Evolutionary conservation across 53 echinoderm and acorn worm species (phyloP).

Genomic region (Patiria pectinifera): DNA sequence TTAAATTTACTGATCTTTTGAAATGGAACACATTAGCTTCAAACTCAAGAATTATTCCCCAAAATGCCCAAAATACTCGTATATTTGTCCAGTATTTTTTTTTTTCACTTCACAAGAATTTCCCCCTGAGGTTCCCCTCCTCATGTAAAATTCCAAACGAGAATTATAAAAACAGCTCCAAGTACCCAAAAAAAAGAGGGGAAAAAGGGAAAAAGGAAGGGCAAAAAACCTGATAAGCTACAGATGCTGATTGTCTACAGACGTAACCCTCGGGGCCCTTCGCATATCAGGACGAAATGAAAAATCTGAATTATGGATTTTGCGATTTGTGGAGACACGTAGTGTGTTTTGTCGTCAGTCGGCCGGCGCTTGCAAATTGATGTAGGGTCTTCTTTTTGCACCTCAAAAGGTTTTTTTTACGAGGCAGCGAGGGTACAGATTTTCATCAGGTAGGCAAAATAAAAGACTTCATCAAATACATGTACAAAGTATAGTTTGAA

Average conservation of each 20-base stretch:
- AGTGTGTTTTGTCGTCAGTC: not conserved
- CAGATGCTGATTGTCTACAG: not conserved
- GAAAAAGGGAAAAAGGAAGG: not conserved
- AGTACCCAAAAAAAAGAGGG: not conserved
- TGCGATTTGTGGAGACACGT: not conserved
- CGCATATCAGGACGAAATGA: not conserved
- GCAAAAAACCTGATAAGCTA: not conserved
- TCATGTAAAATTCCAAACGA: not conserved
- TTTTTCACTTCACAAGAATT: not conserved
- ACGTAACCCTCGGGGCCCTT: not conserved
- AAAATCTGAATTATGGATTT: conserved; percentile 16
- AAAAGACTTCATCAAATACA: too few relatives aligned
- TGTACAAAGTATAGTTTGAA: too few relatives aligned
- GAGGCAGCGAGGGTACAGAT: too few relatives aligned
- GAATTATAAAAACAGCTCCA: not conserved
- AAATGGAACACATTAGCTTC: not conserved
- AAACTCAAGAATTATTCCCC: not conserved
- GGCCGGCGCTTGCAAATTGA: not conserved
- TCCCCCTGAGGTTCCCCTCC: not conserved
- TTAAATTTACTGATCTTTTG: too few relatives aligned
- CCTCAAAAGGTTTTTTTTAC: not conserved
- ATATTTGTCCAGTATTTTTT: not conserved
- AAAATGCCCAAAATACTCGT: too few relatives aligned
- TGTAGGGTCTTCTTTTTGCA: not conserved
- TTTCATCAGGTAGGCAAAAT: too few relatives aligned